A percentile compares a stretch with the other conserved stretches of the same genome.
Conservation (phyloP, 2,113 vertebrate genomes). For the Oreochromis niloticus region DNA sequence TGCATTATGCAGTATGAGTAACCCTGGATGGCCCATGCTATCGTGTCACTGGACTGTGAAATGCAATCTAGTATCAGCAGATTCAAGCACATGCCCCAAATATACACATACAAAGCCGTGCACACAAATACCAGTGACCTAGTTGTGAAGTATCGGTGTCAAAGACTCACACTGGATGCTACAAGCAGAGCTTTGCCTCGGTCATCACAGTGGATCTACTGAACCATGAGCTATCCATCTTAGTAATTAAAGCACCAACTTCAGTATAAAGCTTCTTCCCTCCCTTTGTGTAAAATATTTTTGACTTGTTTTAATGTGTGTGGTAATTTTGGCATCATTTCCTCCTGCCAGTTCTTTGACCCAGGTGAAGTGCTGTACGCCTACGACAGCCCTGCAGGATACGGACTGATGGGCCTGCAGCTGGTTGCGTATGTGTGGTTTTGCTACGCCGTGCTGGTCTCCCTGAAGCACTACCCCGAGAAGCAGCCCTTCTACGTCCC, state of each 20-base stretch:
- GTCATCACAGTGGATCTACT: neutral
- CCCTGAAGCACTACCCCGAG: conserved; percentile 86
- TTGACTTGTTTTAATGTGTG: neutral
- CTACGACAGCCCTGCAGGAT: conserved; percentile 88
- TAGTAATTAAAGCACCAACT: conserved; percentile 9
- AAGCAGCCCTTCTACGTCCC: conserved; percentile 90
- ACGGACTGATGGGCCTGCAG: conserved; percentile 86
- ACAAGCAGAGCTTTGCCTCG: conserved; percentile 3
- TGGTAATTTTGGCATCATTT: neutral
- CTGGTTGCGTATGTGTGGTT: conserved; percentile 91
- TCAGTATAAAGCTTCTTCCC: neutral
- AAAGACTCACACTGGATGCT: conserved; percentile 1
- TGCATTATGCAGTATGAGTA: conserved; percentile 66
- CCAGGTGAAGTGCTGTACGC: conserved; percentile 88
- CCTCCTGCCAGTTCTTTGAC: conserved; percentile 81
- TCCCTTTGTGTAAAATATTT: neutral
- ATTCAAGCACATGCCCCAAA: neutral
- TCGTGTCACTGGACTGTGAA: conserved; percentile 43
- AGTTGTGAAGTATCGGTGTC: conserved; percentile 41
- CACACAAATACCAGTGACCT: neutral
- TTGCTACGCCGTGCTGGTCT: conserved; percentile 85
- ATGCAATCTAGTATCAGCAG: conserved; percentile 23
- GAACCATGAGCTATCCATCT: conserved; percentile 24
- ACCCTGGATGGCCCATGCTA: conserved; percentile 34
- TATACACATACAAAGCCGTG: neutral